Base-by-base conservation (phyloP, 2,113 vertebrate genomes). In the Fregetta grallaria region DNA sequence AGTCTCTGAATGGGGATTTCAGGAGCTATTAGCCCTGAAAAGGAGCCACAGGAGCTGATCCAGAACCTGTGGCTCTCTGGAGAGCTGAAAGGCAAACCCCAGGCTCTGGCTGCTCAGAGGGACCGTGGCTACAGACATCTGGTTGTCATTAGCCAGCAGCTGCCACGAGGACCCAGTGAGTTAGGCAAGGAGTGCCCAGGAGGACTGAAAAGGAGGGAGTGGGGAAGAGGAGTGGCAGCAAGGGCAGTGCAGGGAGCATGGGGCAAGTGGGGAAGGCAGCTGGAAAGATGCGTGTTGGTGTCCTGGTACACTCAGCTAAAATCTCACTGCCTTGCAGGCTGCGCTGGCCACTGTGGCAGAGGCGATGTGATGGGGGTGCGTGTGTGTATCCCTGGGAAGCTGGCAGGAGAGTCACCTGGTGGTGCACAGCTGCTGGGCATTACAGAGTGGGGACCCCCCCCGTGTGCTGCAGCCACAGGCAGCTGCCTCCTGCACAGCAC, bases 1-100 rank as follows among this genome's bases (percentile, higher is more conserved):
- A 96, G 89, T 49, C 63, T 94, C 72, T 83, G 88, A 94, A 92
- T 87, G 92, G 86, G 77, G 40, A 92, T 89, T 91, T 89, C 0
- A 0, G 38, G 89, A 95, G 71, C 71, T 45, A 7, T 67, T 62
- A 66, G 59, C 56, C 71, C 55, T 1, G 3, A 38, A 38, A 38
- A 38, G 38, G 38, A 38, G 38, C 38, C 38, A 38, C 38, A 38
- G 38, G 63, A 82, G 66, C 84, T 15, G 72, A 91, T 90, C 75
- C 87, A 93, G 73, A 82, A 47, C 19, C 59, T 34, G 27, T 0
- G 3, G 38, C 55, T 67, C 86, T 76, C 71, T 32, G 61, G 83
- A 73, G 62, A 85, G n/a, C 58, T 50, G 29, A 7, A 53, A 88
- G 87, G 77, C 80, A 73, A 90, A 55, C 23, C 6, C 25, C 1